These are phyloP conservation scores for Marmota monax DNA, from an alignment of 2,113 vertebrate species.

Conservation along the genomic window DNA sequence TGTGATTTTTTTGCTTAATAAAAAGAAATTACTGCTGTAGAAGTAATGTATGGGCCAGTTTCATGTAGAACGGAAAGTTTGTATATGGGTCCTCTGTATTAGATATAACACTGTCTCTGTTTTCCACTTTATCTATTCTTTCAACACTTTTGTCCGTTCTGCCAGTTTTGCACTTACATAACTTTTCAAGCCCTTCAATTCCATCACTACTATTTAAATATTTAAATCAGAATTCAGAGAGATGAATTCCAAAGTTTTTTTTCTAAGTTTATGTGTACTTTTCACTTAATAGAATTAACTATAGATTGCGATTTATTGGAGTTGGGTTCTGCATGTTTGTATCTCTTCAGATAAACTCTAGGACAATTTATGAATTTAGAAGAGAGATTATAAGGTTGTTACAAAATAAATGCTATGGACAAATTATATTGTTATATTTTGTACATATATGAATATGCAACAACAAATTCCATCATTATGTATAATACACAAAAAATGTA, in stretches of 20 bases:
- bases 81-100: fast-evolving
- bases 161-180: neutral
- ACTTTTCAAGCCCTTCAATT: neutral
- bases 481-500: too few relatives aligned
- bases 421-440: too few relatives aligned
- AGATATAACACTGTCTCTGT: neutral
- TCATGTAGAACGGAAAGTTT: neutral
- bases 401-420: neutral
- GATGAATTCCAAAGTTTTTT: neutral
- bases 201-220: neutral
- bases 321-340: neutral
- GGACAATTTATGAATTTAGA: neutral
- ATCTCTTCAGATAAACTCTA: neutral
- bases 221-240: neutral
- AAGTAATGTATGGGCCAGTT: neutral
- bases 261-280: neutral
- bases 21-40: neutral
- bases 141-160: neutral
- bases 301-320: neutral
- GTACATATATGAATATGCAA: too few relatives aligned
- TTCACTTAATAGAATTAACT: neutral
- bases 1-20: neutral
- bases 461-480: too few relatives aligned
- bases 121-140: neutral
- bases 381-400: neutral